Base-by-base conservation (phyloP, 2,888 invertebrate species). In the Drosophila pseudotakahashii region DNA sequence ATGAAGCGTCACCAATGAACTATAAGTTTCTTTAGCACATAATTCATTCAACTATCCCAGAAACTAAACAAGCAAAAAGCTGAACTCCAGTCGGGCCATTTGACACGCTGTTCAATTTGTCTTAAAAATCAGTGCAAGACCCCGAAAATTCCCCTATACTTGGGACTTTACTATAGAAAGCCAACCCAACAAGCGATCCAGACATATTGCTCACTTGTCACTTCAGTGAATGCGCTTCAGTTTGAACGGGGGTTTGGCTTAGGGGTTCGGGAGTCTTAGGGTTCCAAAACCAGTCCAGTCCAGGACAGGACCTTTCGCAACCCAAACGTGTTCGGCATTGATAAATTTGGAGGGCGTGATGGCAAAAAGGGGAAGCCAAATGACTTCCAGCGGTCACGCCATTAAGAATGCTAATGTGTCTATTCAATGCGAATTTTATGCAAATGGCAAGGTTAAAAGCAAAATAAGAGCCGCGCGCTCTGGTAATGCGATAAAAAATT, bases 391-490 rank as follows among this genome's bases (percentile, higher is more conserved):
- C 73, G 77, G 88, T 74, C 77, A 73, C 68, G 66, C 88, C 87
- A 85, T 85, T 85, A 85, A 89, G 88, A 85, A 89, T 89, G 85
- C 85, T 85, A 85, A 85, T 85, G 89, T 89, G 78, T 85, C 89
- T 77, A 89, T 85, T 89, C 64, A 85, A 85, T 85, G 85, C 78
- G 89, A 89, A 71, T 89, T 85, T 89, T 84, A 85, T 85, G 85
- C 89, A 85, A 85, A 85, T 85, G 89, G 71, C 77, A 84, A 87
- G 88, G 89, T 81, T 87, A 78, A 87, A 87, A 76, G 81, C 87
- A 83, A 80, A 88, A 86, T 88, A 83, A 78, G 74, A 76, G 84
- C 87, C 58, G 61, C 68, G 61, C 68, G 77, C 82, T 79, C 77
- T 76, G 73, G 84, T 84, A 84, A 84, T 89, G 89, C 84, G 84